phyloP scores from a whole-genome alignment of 2,113 vertebrate genomes.

The Strix aluco region DNA sequence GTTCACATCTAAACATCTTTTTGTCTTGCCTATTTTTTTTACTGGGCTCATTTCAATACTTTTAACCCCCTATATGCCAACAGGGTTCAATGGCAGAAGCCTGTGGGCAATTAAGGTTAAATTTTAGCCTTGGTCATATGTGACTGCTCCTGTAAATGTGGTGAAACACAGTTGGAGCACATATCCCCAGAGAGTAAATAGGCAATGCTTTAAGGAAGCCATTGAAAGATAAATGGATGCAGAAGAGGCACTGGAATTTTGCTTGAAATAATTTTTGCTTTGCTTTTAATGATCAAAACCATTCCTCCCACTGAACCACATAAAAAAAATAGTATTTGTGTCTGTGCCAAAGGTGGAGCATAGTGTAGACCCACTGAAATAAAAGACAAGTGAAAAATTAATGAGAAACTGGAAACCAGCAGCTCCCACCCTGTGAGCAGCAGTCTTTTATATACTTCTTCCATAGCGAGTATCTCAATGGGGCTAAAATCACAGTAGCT shows the following conservation, averaged over 20 bases:
- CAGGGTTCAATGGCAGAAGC: not conserved
- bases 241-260: constrained; percentile 46
- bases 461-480: constrained; percentile 35
- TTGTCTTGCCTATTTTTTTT: not conserved
- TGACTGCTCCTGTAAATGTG: constrained; percentile 58
- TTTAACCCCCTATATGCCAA: not conserved
- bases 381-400: constrained; percentile 59
- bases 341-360: constrained; percentile 51
- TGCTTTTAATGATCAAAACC: constrained; percentile 67
- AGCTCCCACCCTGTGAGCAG: constrained; percentile 41
- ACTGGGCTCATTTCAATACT: not conserved
- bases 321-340: constrained; percentile 38
- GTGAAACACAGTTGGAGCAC: constrained; percentile 53
- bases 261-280: constrained; percentile 66
- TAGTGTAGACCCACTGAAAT: constrained; percentile 33
- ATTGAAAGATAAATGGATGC: constrained; percentile 53
- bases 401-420: constrained; percentile 53
- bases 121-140: constrained; percentile 48
- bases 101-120: constrained; percentile 32
- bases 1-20: not conserved
- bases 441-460: constrained; percentile 57
- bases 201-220: constrained; percentile 60
- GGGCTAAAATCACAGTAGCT: constrained; percentile 55
- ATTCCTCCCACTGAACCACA: constrained; percentile 63
- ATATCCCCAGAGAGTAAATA: constrained; percentile 47